These are phyloP conservation scores for Rhipidura dahli DNA, from an alignment of 2,113 vertebrate species.

Conservation along the genomic window DNA sequence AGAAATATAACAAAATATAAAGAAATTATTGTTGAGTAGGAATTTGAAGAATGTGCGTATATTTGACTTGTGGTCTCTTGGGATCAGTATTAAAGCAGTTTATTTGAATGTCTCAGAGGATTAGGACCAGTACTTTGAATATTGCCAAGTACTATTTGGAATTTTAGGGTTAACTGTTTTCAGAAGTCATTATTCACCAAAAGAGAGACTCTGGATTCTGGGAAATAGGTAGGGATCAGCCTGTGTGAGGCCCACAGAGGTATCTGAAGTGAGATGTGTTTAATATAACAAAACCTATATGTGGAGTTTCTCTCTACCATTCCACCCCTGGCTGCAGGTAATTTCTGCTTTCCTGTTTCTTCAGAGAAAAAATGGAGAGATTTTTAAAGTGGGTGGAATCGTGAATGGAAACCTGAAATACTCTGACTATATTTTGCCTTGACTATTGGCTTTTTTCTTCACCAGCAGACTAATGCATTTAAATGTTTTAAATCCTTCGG, in stretches of 20 bases:
- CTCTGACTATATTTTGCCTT: not conserved
- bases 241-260: not conserved
- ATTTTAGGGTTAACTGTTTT: not conserved
- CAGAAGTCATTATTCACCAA: not conserved
- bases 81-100: not conserved
- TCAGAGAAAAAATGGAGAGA: not conserved
- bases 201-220: not conserved
- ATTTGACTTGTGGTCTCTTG: not conserved
- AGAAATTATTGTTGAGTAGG: not conserved
- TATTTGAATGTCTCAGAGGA: not conserved
- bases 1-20: not conserved
- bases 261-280: not conserved
- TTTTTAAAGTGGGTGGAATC: not conserved
- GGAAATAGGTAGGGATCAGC: not conserved
- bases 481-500: not conserved
- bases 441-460: not conserved
- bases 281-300: not conserved
- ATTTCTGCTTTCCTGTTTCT: not conserved
- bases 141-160: not conserved
- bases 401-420: not conserved
- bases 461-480: not conserved
- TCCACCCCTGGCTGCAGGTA: not conserved
- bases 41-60: not conserved
- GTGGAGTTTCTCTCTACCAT: not conserved
- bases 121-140: not conserved